These are phyloP conservation scores for Drosophila nigromelanica DNA, from an alignment of 1,140 invertebrate species.

Conservation along the genomic window DNA sequence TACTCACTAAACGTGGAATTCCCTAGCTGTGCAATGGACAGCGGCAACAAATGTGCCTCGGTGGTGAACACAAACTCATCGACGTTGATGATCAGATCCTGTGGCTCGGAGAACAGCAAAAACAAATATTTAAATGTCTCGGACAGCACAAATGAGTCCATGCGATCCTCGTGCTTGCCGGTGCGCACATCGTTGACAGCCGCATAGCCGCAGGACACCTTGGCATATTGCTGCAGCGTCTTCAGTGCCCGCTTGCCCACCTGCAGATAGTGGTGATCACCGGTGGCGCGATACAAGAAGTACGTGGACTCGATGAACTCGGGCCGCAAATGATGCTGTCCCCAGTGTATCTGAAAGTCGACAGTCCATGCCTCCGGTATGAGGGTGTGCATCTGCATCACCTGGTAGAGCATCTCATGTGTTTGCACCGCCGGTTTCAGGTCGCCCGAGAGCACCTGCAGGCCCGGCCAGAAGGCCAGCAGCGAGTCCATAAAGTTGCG, in stretches of 20 bases:
- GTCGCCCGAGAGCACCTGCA: conserved; percentile 95
- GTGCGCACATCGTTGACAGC: conserved; percentile 98
- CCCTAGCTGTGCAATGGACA: conserved; percentile 88
- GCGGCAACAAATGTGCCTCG: conserved; percentile 97
- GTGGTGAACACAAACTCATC: conserved; percentile 99
- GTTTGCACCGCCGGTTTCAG: conserved; percentile 98
- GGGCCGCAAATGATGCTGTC: conserved; percentile 97
- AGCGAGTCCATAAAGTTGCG: conserved; percentile 99
- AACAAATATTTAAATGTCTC: conserved; percentile 99
- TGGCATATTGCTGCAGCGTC: conserved; percentile 94
- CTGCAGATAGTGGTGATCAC: conserved; percentile 97
- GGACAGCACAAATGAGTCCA: conserved; percentile 99
- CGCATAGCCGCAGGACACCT: conserved; percentile 98
- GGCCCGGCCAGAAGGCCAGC: conserved; percentile 98
- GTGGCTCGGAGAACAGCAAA: conserved; percentile 95
- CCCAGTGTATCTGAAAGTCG: conserved; percentile 99
- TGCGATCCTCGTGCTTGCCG: conserved; percentile 94
- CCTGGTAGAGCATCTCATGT: conserved; percentile 98
- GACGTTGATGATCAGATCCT: conserved; percentile 94
- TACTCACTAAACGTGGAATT: conserved; percentile 81
- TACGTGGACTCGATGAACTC: conserved; percentile 99
- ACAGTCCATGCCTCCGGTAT: conserved; percentile 98
- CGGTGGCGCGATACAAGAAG: conserved; percentile 97
- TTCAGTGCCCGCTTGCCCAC: conserved; percentile 96
- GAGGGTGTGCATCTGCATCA: conserved; percentile 98